phyloP scores from a whole-genome alignment of 2,888 invertebrate species.

The Priocnemis perturbator region DNA sequence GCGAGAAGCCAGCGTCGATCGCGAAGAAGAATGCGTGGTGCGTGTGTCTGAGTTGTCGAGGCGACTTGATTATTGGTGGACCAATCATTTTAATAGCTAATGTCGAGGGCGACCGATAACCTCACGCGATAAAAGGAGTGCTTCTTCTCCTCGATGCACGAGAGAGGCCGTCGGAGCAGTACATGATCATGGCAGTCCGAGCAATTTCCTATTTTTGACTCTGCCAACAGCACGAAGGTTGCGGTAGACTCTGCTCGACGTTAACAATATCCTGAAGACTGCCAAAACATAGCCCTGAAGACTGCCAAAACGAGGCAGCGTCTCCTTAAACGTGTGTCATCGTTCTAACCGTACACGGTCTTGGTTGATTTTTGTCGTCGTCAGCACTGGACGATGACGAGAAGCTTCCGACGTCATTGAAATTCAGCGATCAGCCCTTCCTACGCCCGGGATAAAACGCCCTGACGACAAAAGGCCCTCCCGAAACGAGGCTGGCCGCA shows the following conservation, averaged over 20 bases:
- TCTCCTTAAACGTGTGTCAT: no score
- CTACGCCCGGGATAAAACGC: conserved; percentile 6
- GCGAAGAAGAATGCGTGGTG: conserved; percentile 34
- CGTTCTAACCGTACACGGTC: no score
- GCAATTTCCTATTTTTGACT: no score
- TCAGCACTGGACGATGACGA: no score
- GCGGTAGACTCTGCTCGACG: no score
- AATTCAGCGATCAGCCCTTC: no score
- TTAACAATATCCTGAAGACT: no score
- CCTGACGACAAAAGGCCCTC: conserved; percentile 43
- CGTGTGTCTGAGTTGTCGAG: conserved; percentile 40
- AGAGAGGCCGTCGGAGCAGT: conserved; percentile 23
- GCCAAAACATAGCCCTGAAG: no score
- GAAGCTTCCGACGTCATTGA: no score
- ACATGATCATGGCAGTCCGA: conserved; percentile 3
- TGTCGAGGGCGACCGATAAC: conserved; percentile 63
- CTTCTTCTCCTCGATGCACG: conserved; percentile 35
- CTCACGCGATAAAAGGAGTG: conserved; percentile 52
- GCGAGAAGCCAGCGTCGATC: conserved; percentile 14
- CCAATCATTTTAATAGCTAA: conserved; percentile 61
- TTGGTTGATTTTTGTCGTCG: no score
- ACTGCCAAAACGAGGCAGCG: no score
- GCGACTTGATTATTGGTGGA: conserved; percentile 55
- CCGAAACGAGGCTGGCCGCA: conserved; percentile 32
- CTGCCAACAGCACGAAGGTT: no score